phyloP scores from a whole-genome alignment of 2,888 invertebrate genomes.

The Luffia ferchaultella region DNA sequence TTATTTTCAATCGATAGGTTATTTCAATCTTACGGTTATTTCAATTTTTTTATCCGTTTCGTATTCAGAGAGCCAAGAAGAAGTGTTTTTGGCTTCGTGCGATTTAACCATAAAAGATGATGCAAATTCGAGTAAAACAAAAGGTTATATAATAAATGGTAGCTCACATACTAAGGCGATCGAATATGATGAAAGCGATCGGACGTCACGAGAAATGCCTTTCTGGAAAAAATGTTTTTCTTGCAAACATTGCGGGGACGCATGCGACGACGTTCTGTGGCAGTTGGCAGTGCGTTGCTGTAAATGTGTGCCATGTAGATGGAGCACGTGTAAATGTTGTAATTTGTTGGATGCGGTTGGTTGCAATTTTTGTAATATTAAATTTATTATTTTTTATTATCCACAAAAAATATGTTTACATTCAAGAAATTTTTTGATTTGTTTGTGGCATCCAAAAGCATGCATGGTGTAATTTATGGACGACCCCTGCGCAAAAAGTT shows the following conservation, averaged over 20 bases:
- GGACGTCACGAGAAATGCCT: slow-evolving; percentile 15
- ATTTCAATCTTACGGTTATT: slow-evolving; percentile 19
- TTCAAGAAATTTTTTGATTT: too few relatives aligned
- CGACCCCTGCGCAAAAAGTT: too few relatives aligned
- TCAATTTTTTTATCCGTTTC: background rate
- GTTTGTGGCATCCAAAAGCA: too few relatives aligned
- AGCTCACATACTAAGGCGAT: slow-evolving; percentile 21
- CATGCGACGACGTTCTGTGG: slow-evolving; percentile 30
- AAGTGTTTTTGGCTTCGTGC: slow-evolving; percentile 37
- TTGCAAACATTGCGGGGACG: slow-evolving; percentile 26
- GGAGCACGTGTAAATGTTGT: slow-evolving; percentile 30
- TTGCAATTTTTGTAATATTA: slow-evolving; percentile 12
- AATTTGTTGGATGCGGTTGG: slow-evolving; percentile 37
- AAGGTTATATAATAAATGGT: slow-evolving; percentile 34
- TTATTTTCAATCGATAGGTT: slow-evolving; percentile 28
- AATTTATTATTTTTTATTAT: slow-evolving; percentile 4
- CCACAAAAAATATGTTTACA: too few relatives aligned
- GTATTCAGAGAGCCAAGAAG: slow-evolving; percentile 20
- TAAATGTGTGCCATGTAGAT: slow-evolving; percentile 28
- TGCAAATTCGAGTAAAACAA: slow-evolving; percentile 24
- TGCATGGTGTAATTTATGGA: too few relatives aligned
- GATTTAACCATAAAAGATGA: slow-evolving; percentile 31
- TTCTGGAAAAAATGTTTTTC: slow-evolving; percentile 33
- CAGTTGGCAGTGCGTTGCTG: slow-evolving; percentile 47
- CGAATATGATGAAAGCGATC: slow-evolving; percentile 14